Evolutionary conservation across 2,888 invertebrate genomes (phyloP).

Genomic region (Margaritifera margaritifera): DNA sequence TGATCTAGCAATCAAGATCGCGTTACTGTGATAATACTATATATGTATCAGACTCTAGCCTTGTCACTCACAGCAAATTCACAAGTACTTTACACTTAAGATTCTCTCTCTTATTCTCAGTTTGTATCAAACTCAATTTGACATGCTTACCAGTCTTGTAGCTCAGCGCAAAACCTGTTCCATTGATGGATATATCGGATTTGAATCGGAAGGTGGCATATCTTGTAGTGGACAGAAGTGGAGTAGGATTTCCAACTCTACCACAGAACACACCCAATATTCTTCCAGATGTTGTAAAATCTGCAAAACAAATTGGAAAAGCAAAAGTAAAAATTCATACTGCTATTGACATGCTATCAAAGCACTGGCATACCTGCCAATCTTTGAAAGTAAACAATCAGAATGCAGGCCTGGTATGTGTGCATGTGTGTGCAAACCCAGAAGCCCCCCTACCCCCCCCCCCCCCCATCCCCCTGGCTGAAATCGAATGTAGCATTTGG

Average conservation of each 20-base stretch:
- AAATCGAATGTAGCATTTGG: too few relatives aligned
- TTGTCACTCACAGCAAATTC: too few relatives aligned
- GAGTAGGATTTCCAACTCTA: conserved; percentile 35
- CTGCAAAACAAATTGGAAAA: conserved; percentile 3
- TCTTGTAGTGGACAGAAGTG: conserved; percentile 80
- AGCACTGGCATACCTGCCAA: neutral
- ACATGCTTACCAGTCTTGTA: conserved; percentile 75
- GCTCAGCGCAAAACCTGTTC: conserved; percentile 81
- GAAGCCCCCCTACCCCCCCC: neutral
- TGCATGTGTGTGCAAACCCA: neutral
- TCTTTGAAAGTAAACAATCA: neutral
- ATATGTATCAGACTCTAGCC: too few relatives aligned
- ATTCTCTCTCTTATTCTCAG: too few relatives aligned
- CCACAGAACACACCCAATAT: conserved; percentile 56
- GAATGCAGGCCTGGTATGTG: neutral
- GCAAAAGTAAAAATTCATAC: too few relatives aligned
- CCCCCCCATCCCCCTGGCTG: neutral
- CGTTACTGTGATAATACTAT: too few relatives aligned
- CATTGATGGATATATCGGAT: conserved; percentile 79
- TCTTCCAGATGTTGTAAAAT: conserved; percentile 3
- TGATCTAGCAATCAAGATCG: too few relatives aligned
- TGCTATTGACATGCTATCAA: neutral
- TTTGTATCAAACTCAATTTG: too few relatives aligned
- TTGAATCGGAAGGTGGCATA: conserved; percentile 76
- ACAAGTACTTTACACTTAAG: too few relatives aligned